Percentiles rank a stretch among this genome's conserved stretches.
phyloP scores from a whole-genome alignment of 92 coral and sea anemone genomes.

The Blastomussa wellsi region DNA sequence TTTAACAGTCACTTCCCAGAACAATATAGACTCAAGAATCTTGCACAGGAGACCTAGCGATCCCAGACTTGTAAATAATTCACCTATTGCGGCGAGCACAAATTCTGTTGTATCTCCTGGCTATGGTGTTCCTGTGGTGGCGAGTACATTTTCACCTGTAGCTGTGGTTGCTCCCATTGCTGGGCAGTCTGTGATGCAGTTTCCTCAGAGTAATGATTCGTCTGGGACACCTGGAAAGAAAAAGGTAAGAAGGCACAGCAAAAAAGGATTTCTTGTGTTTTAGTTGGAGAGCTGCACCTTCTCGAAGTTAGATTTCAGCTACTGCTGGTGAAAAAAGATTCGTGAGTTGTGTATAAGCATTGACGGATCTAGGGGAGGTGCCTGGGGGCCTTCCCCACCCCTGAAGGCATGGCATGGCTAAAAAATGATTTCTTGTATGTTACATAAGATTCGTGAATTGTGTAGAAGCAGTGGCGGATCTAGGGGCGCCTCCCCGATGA shows the following conservation, averaged over 20 bases:
- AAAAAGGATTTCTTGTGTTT: background rate
- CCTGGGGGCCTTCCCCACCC: no score
- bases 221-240: slow-evolving; percentile 86
- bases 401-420: no score
- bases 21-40: background rate
- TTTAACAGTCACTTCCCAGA: background rate
- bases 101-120: slow-evolving; percentile 23
- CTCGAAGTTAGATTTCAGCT: no score
- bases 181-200: slow-evolving; percentile 35
- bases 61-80: slow-evolving; percentile 70
- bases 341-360: no score
- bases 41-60: slow-evolving; percentile 72
- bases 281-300: background rate
- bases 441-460: no score
- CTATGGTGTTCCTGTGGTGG: slow-evolving; percentile 39
- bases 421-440: no score
- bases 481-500: no score
- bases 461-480: no score
- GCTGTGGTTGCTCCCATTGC: slow-evolving; percentile 8
- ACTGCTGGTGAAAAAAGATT: no score
- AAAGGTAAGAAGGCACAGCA: slow-evolving; percentile 48
- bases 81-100: slow-evolving; percentile 38
- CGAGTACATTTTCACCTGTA: slow-evolving; percentile 34
- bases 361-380: no score
- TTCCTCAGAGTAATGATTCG: slow-evolving; percentile 54